Base-by-base conservation (phyloP, 2,797 vertebrate genomes). In the Netta rufina region DNA sequence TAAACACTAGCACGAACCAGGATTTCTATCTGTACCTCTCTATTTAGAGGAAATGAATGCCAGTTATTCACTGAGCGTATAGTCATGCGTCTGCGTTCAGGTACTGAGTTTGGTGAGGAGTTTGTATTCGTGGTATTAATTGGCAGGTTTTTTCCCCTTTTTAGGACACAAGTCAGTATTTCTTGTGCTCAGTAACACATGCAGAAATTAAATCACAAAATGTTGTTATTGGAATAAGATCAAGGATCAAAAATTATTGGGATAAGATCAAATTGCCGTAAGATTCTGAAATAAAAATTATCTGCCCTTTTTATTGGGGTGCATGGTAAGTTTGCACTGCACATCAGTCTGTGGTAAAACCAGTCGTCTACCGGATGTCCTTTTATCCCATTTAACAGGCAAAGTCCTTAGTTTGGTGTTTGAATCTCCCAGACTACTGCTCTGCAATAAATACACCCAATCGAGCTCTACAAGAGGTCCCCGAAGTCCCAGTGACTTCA, bases 31-130 rank as follows among this genome's bases (percentile, higher is more conserved):
- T 92, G 93, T 91, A 81, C 85, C 71, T 95, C 95, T 96, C 93
- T 96, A 94, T 96, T 92, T 84, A 62, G 88, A 94, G 54, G 95
- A 97, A 95, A 93, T 95, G 93, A 96, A 97, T 95, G 87, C 90
- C 69, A 92, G 81, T 96, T 89, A 96, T 92, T 95, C 93, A 95
- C 87, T 84, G 77, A 90, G 77, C 4, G 0, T 83, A 93, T 79
- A 75, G 84, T 90, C 89, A 87, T 39, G 74, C 22, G 33, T 92
- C 89, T 80, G 89, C 89, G 79, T 95, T 95, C 71, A 64, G 66
- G 67, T 49, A 49, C 49, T 70, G 82, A 89, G 49, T 51, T 82
- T 39, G 39, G 60, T 73, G 61, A 88, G 65, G 41, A 86, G 82
- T 38, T 87, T 91, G 80, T 67, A 41, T 85, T 94, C 77, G 27